These are phyloP conservation scores for Amyelois transitella DNA, from an alignment of 1,140 invertebrate species.

Conservation along the genomic window DNA sequence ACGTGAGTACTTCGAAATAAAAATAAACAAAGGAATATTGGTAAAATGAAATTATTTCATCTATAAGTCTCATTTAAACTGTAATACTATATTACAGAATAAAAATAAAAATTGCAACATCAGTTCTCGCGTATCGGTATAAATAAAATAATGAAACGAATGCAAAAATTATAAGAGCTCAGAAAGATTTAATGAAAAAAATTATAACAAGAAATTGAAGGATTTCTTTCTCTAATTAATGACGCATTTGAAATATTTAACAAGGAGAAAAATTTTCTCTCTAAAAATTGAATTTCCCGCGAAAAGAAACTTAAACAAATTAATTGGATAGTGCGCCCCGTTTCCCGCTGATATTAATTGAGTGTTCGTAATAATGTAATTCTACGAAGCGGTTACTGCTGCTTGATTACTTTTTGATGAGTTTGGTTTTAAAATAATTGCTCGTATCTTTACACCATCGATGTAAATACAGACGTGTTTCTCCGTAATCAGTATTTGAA, in stretches of 20 bases:
- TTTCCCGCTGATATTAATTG: neutral
- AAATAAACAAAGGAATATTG: no score
- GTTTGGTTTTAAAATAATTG: neutral
- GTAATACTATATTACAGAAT: no score
- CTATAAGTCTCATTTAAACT: no score
- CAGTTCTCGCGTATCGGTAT: no score
- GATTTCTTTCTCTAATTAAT: neutral
- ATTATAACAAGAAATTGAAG: neutral
- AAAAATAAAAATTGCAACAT: no score
- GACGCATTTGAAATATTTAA: neutral
- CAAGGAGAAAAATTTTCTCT: neutral
- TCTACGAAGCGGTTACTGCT: neutral
- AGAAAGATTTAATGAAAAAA: neutral
- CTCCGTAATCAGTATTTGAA: neutral
- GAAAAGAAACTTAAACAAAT: neutral
- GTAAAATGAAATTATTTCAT: no score
- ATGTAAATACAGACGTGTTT: neutral
- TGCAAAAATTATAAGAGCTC: no score
- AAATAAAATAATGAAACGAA: no score
- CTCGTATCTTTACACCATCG: neutral
- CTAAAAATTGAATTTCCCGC: neutral
- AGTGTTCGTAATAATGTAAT: neutral
- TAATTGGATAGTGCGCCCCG: neutral
- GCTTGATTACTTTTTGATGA: conserved; percentile 4
- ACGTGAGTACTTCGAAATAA: no score